These are phyloP conservation scores for Muschampia plurimacula DNA, from an alignment of 2,888 invertebrate species.

Conservation along the genomic window DNA sequence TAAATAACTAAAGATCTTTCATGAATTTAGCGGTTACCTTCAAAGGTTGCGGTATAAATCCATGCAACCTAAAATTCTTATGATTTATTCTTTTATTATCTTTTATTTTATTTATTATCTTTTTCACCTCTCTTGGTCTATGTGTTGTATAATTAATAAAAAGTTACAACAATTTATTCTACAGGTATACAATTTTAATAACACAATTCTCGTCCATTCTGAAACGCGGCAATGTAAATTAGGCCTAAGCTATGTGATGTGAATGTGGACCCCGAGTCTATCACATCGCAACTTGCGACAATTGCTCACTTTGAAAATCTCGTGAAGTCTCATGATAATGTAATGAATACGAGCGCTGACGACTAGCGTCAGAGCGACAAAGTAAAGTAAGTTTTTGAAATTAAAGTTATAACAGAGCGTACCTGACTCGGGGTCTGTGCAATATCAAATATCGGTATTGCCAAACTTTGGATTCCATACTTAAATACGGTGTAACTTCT, in stretches of 20 bases:
- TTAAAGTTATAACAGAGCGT: slow-evolving; percentile 15
- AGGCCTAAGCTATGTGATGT: background rate
- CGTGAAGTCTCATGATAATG: slow-evolving; percentile 25
- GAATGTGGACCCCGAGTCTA: slow-evolving; percentile 11
- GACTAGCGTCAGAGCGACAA: slow-evolving; percentile 5
- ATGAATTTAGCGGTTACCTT: no score
- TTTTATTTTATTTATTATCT: no score
- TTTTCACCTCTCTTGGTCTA: no score
- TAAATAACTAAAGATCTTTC: no score
- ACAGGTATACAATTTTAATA: background rate
- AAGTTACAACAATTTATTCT: no score
- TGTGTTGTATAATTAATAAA: no score
- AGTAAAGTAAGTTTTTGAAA: slow-evolving; percentile 17
- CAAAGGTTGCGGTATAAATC: no score
- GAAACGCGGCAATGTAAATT: slow-evolving; percentile 1
- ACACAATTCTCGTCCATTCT: background rate
- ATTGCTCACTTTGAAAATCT: slow-evolving; percentile 20
- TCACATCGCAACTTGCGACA: background rate
- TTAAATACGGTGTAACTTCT: slow-evolving; percentile 1
- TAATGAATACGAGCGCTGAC: slow-evolving; percentile 17
- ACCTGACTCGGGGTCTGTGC: slow-evolving; percentile 29
- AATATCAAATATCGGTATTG: slow-evolving; percentile 19
- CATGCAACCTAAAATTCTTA: no score
- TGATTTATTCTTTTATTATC: no score
- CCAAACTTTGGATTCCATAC: slow-evolving; percentile 45